Percentiles rank a stretch among this genome's conserved stretches.
Evolutionary conservation across 37 sponge, comb jelly and placozoan genomes (phyloP).

Genomic region (Chondrilla cf. caribensis): DNA sequence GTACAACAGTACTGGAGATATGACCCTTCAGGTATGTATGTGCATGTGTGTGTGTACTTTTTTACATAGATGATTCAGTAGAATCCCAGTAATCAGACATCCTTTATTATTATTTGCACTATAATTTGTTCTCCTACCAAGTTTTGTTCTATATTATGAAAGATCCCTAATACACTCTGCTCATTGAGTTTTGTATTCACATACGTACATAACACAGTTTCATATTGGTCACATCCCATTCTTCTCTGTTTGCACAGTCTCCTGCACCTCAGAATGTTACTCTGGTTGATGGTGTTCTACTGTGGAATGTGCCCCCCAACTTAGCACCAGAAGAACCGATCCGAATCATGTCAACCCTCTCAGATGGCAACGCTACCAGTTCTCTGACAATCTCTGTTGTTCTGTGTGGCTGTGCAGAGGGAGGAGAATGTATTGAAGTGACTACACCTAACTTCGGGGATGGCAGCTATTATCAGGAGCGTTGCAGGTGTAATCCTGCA

Average conservation of each 20-base stretch:
- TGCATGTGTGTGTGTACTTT: too few relatives aligned
- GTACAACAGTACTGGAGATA: neutral
- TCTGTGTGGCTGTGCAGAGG: conserved; percentile 6
- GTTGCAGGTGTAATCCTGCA: neutral
- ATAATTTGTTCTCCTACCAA: too few relatives aligned
- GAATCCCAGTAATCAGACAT: too few relatives aligned
- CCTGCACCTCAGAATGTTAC: neutral
- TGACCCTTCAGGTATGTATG: neutral
- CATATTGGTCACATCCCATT: too few relatives aligned
- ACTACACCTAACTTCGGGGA: conserved; percentile 1
- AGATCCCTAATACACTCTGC: too few relatives aligned
- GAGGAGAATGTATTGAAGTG: neutral
- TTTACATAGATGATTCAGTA: too few relatives aligned
- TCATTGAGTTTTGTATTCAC: too few relatives aligned
- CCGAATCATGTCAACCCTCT: neutral
- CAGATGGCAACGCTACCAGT: conserved; percentile 2
- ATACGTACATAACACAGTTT: too few relatives aligned
- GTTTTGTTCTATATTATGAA: too few relatives aligned
- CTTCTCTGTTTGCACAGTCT: neutral
- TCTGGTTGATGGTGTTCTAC: neutral
- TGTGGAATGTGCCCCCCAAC: neutral
- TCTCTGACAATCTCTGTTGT: neutral
- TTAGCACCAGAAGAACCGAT: neutral
- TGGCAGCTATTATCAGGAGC: neutral
- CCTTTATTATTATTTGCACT: too few relatives aligned